Base-by-base conservation (phyloP, 2,888 invertebrate genomes). In the Pammene fasciana region DNA sequence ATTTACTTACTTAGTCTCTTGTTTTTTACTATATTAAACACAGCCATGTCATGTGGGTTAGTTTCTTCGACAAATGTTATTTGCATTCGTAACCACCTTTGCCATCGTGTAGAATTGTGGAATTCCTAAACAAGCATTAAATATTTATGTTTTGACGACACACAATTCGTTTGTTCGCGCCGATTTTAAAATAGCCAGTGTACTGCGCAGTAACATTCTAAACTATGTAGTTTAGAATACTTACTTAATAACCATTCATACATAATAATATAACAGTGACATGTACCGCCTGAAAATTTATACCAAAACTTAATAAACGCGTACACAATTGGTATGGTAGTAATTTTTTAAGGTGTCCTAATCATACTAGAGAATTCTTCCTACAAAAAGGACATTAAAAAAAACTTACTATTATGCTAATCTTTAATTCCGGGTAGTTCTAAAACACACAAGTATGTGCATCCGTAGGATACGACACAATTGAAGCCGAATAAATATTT, bases 41-140 rank as follows among this genome's bases (percentile, higher is more conserved):
- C 16, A 4, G 18, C 16, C 38, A n/a, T n/a, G n/a, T n/a, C n/a
- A n/a, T n/a, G n/a, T n/a, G n/a, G n/a, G n/a, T n/a, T n/a, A n/a
- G 18, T 64, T 65, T 1, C 11, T 41, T 52, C 43, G 34, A 55
- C 41, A 45, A 52, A 18, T 45, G 34, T 14, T 64, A 65, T 65
- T 55, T 65, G 45, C 64, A 65, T 65, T 43, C 54, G n/a, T 52
- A n/a, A 14, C 54, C 34, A 65, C 45, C 43, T 65, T 65, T 65
- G 55, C 64, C 45, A 65, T 55, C 45, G 45, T 16, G 41, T 64
- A 34, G 36, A 45, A 45, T 13, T 64, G 64, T 45, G 26, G 52
- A 55, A 45, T 55, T 55, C 34, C 45, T 65, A 65, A 55, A 55
- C 18, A 36, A 62, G 52, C 52, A 55, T 55, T 65, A 65, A 54